A percentile compares a stretch with the other conserved stretches of the same genome.
These are phyloP conservation scores for Rhyacophila brunnea DNA, from an alignment of 1,140 invertebrate species.

Conservation along the genomic window DNA sequence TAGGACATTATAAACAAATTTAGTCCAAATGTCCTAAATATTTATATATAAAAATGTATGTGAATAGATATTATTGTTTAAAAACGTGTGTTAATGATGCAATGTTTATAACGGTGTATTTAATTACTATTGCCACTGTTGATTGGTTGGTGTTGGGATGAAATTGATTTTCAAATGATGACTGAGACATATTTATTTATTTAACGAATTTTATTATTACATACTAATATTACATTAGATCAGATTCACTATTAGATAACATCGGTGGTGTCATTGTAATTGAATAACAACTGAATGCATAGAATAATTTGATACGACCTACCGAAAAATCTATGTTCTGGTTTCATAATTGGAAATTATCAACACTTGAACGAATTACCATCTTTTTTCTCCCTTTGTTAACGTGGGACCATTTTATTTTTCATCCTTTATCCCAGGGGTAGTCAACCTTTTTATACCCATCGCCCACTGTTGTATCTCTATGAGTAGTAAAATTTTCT, in stretches of 20 bases:
- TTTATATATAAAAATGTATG: neutral
- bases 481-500: too few relatives aligned
- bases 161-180: neutral
- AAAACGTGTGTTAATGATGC: neutral
- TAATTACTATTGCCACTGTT: neutral
- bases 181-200: neutral
- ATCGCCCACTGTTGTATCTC: too few relatives aligned
- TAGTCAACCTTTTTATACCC: too few relatives aligned
- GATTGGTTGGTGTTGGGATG: neutral
- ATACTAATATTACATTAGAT: neutral
- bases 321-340: too few relatives aligned
- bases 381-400: too few relatives aligned
- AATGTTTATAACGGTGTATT: neutral
- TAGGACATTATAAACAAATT: neutral
- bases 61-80: constrained; percentile 1
- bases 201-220: neutral
- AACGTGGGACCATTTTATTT: too few relatives aligned
- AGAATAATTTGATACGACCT: too few relatives aligned
- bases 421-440: too few relatives aligned
- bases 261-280: neutral
- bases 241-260: neutral
- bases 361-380: too few relatives aligned
- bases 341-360: too few relatives aligned
- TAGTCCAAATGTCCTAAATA: too few relatives aligned
- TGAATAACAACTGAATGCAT: too few relatives aligned